phyloP scores from a whole-genome alignment of 1,140 invertebrate genomes.

The Camponotus floridanus region DNA sequence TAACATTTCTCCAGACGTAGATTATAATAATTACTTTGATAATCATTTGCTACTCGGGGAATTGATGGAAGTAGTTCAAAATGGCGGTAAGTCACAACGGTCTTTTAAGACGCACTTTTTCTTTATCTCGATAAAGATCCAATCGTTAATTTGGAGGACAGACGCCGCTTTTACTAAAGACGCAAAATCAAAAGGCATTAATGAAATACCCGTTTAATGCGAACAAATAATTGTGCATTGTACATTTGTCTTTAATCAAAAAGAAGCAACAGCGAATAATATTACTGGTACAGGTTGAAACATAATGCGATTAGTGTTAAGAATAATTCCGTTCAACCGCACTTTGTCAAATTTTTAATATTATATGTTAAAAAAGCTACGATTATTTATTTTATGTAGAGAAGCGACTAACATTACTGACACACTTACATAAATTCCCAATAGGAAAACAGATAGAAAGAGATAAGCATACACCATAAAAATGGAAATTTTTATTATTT shows the following conservation, averaged over 20 bases:
- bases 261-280: conserved; percentile 73
- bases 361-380: conserved; percentile 24
- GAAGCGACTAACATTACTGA: conserved; percentile 48
- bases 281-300: conserved; percentile 63
- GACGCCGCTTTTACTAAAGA: conserved; percentile 73
- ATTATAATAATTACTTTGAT: conserved; percentile 34
- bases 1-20: conserved; percentile 70
- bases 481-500: conserved; percentile 8
- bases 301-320: conserved; percentile 42
- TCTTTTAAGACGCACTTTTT: conserved; percentile 70
- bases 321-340: background rate
- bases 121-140: conserved; percentile 69
- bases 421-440: conserved; percentile 47
- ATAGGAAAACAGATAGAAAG: conserved; percentile 42
- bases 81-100: conserved; percentile 85
- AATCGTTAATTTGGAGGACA: conserved; percentile 77
- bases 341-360: conserved; percentile 42
- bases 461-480: conserved; percentile 12
- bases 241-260: conserved; percentile 67
- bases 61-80: conserved; percentile 86
- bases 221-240: conserved; percentile 57
- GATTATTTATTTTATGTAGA: conserved; percentile 20
- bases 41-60: conserved; percentile 80
- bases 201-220: conserved; percentile 55
- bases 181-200: conserved; percentile 68